phyloP scores from a whole-genome alignment of 1,140 invertebrate species.

The Andrena cerasifolii region DNA sequence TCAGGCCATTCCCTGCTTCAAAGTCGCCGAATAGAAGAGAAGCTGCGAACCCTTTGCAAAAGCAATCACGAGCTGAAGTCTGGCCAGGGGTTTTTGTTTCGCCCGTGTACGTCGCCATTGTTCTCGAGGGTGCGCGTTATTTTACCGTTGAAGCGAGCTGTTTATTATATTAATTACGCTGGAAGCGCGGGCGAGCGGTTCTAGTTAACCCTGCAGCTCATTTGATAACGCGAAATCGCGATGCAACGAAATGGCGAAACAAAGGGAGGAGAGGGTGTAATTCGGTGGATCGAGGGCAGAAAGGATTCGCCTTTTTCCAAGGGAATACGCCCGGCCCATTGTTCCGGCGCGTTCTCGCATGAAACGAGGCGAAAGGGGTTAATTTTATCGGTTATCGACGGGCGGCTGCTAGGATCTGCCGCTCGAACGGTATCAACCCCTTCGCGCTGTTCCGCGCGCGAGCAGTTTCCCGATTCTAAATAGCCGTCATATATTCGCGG shows the following conservation, averaged over 20 bases:
- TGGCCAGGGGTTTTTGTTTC: background rate
- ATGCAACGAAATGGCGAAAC: constrained; percentile 7
- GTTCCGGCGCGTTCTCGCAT: no score
- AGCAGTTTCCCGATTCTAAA: background rate
- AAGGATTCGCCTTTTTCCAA: background rate
- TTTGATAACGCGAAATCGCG: constrained; percentile 60
- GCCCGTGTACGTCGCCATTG: constrained; percentile 52
- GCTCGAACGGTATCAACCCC: no score
- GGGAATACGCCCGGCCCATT: background rate
- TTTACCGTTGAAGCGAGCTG: constrained; percentile 66
- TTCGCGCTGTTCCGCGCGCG: background rate
- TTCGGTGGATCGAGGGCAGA: background rate
- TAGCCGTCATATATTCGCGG: background rate
- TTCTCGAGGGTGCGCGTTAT: constrained; percentile 69
- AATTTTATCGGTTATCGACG: no score
- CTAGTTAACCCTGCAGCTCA: constrained; percentile 63
- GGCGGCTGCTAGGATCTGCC: no score
- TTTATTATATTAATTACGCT: constrained; percentile 71
- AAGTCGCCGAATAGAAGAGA: no score
- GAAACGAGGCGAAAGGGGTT: no score
- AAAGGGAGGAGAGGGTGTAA: background rate
- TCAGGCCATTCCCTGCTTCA: no score
- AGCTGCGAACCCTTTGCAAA: no score
- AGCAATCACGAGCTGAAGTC: no score
- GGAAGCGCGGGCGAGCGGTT: constrained; percentile 45